Percentiles rank a stretch among this genome's conserved stretches.
Evolutionary conservation across 2,888 invertebrate genomes (phyloP).

Genomic region (Caenorhabditis macrosperma): DNA sequence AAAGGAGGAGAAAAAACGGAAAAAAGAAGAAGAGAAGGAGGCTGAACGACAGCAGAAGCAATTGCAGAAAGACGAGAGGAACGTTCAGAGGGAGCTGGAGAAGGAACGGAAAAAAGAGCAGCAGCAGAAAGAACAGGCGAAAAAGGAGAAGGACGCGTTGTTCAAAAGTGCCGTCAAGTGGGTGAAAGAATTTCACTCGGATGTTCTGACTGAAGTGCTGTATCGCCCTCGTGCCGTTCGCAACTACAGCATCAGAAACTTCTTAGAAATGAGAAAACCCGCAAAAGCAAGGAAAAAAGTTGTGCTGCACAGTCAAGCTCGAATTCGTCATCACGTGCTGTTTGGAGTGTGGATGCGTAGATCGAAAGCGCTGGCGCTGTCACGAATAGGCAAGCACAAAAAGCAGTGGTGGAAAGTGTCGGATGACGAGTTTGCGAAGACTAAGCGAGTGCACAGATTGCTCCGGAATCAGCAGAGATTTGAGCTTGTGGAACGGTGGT

Average conservation of each 20-base stretch:
- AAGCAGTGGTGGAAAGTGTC: not conserved
- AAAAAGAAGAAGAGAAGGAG: not conserved
- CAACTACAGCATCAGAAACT: too few relatives aligned
- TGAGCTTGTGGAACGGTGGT: not conserved
- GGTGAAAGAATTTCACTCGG: too few relatives aligned
- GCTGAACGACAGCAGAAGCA: conserved; percentile 9
- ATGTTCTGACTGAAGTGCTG: too few relatives aligned
- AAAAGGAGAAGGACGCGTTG: not conserved
- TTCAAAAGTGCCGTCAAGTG: not conserved
- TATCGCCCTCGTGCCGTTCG: too few relatives aligned
- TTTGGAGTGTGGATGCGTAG: not conserved
- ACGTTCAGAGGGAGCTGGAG: conserved; percentile 13
- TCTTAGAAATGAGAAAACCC: too few relatives aligned
- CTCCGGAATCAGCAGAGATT: not conserved
- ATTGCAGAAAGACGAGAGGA: not conserved
- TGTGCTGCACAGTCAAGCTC: too few relatives aligned
- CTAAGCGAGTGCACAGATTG: not conserved
- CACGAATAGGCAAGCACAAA: too few relatives aligned
- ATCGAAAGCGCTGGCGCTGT: too few relatives aligned
- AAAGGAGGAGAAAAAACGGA: not conserved
- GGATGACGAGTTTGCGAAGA: not conserved
- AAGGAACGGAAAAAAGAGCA: conserved; percentile 5
- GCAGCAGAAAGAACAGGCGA: not conserved
- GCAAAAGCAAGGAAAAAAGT: too few relatives aligned
- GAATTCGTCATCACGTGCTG: not conserved